Conservation (phyloP, 2,113 vertebrate genomes). For the Cariama cristata region DNA sequence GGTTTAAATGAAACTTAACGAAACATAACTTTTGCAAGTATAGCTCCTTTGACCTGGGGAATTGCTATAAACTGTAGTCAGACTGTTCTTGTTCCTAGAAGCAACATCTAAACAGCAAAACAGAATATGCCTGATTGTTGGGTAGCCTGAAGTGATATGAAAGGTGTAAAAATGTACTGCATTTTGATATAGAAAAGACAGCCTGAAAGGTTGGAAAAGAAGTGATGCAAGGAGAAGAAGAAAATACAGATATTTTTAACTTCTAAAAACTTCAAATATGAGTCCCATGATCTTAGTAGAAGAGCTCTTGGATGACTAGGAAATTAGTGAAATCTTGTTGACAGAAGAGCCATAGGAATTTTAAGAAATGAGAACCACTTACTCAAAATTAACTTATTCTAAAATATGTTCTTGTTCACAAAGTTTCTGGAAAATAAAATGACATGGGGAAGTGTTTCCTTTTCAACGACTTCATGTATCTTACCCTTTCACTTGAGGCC, state of each 20-base stretch:
- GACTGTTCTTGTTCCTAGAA: background rate
- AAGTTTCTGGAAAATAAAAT: background rate
- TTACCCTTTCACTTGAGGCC: background rate
- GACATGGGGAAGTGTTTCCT: background rate
- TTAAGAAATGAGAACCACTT: background rate
- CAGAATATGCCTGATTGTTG: background rate
- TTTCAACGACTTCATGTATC: background rate
- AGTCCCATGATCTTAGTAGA: rapidly evolving
- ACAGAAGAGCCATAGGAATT: background rate
- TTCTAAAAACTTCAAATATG: background rate
- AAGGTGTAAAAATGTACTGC: background rate
- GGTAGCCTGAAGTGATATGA: background rate
- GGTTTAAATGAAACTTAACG: background rate
- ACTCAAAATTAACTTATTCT: background rate
- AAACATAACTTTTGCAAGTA: background rate
- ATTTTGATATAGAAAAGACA: rapidly evolving
- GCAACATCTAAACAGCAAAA: background rate
- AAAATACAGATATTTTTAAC: background rate
- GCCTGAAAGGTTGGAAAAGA: background rate
- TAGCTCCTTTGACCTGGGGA: background rate
- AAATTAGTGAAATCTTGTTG: background rate
- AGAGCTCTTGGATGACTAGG: background rate
- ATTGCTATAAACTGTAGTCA: rapidly evolving
- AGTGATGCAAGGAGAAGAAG: background rate
- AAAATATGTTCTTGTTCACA: rapidly evolving